Percentiles rank a stretch among this genome's conserved stretches.
Evolutionary conservation across 2,888 invertebrate species (phyloP).

Genomic region (Aspidiotus rigidus): DNA sequence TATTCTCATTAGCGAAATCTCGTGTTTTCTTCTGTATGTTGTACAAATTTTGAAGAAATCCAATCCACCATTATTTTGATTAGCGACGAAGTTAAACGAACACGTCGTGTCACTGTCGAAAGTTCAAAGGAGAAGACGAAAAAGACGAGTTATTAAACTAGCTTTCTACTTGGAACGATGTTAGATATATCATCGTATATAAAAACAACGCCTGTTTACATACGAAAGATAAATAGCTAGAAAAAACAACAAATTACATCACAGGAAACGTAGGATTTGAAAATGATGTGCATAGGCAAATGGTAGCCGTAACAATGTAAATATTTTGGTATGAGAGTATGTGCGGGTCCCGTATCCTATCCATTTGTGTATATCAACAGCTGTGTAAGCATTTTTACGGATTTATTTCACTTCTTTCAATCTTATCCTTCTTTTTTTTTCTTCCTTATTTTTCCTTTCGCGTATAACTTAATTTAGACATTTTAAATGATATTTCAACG

Average conservation of each 20-base stretch:
- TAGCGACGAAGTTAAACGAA: conserved; percentile 16
- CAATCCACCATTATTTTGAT: conserved; percentile 20
- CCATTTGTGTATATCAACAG: conserved; percentile 23
- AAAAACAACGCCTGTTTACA: conserved; percentile 31
- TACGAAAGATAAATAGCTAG: conserved; percentile 29
- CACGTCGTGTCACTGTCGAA: conserved; percentile 1
- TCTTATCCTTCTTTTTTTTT: neutral
- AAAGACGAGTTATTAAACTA: neutral
- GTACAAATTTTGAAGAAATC: conserved; percentile 7
- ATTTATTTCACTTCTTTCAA: conserved; percentile 2
- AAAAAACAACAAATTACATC: conserved; percentile 30
- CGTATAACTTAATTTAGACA: neutral
- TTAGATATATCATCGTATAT: conserved; percentile 18
- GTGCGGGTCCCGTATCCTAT: conserved; percentile 30
- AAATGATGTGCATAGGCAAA: conserved; percentile 15
- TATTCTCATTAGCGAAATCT: neutral
- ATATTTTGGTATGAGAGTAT: conserved; percentile 29
- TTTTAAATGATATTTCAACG: neutral
- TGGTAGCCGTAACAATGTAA: conserved; percentile 31
- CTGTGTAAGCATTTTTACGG: conserved; percentile 26
- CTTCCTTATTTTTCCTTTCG: neutral
- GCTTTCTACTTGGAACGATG: conserved; percentile 2
- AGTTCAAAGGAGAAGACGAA: neutral
- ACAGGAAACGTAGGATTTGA: conserved; percentile 27
- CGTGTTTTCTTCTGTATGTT: conserved; percentile 6